Percentiles rank a stretch among this genome's conserved stretches.
phyloP scores from a whole-genome alignment of 2,888 invertebrate species.

The Amphipyra tragopoginis region DNA sequence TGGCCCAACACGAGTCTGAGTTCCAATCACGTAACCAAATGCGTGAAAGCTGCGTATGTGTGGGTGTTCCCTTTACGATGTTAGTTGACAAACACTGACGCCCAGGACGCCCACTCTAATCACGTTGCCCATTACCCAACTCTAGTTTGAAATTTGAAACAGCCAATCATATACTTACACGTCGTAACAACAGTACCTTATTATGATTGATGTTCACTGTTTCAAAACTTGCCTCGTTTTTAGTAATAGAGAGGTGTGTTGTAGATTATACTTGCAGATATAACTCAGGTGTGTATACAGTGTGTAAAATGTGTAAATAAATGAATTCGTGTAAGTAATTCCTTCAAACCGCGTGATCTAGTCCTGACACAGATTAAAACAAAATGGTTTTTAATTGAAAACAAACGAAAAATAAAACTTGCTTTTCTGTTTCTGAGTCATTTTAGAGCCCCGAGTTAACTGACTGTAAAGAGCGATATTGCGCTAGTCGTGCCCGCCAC shows the following conservation, averaged over 20 bases:
- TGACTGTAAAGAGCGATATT: too few species aligned
- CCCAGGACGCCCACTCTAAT: conserved; percentile 37
- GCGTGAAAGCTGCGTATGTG: conserved; percentile 15
- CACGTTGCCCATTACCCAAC: conserved; percentile 33
- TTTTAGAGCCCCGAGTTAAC: too few species aligned
- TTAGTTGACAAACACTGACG: conserved; percentile 51
- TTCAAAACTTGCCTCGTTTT: conserved; percentile 34
- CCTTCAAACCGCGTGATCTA: too few species aligned
- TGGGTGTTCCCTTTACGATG: conserved; percentile 29
- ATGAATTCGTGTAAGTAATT: too few species aligned
- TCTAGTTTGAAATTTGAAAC: conserved; percentile 25
- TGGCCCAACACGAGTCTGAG: conserved; percentile 21
- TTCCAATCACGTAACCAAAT: conserved; percentile 34
- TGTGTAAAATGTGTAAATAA: too few species aligned
- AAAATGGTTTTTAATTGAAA: too few species aligned
- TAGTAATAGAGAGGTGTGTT: conserved; percentile 10
- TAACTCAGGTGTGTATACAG: conserved; percentile 1
- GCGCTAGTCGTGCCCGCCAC: too few species aligned
- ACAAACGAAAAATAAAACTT: too few species aligned
- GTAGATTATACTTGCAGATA: background rate
- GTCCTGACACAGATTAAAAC: too few species aligned
- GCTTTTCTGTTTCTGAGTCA: too few species aligned
- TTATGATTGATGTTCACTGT: conserved; percentile 41
- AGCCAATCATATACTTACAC: conserved; percentile 21
- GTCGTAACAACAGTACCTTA: conserved; percentile 32